phyloP scores from a whole-genome alignment of 2,888 invertebrate species.

The Chaetoderma sp. region DNA sequence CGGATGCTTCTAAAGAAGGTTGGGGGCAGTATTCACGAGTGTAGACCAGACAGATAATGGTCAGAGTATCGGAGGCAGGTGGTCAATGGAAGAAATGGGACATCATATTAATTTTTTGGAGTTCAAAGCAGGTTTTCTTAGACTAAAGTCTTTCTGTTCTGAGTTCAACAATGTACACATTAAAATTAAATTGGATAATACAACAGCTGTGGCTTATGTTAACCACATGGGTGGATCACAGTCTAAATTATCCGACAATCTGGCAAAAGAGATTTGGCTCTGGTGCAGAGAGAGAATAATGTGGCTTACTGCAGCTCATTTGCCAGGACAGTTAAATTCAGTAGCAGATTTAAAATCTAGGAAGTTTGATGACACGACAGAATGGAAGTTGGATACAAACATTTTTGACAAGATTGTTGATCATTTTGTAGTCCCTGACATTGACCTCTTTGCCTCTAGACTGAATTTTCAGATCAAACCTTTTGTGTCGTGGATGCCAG shows the following conservation, averaged over 20 bases:
- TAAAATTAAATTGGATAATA: constrained; percentile 1
- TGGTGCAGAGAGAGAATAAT: constrained; percentile 9
- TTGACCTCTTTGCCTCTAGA: constrained; percentile 36
- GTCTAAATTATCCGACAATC: background rate
- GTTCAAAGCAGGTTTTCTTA: background rate
- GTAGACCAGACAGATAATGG: too few species aligned
- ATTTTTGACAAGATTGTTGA: too few species aligned
- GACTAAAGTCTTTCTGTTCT: background rate
- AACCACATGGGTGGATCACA: constrained; percentile 10
- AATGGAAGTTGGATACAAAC: constrained; percentile 11
- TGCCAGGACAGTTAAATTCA: constrained; percentile 6
- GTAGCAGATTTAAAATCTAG: constrained; percentile 9
- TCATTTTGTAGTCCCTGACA: background rate
- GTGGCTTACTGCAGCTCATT: background rate
- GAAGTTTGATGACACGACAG: background rate
- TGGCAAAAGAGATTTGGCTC: constrained; percentile 5
- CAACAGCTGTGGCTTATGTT: background rate
- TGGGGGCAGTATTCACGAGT: too few species aligned
- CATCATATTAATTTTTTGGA: background rate
- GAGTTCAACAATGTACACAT: background rate
- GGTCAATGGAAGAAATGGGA: too few species aligned
- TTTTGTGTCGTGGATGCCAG: constrained; percentile 18
- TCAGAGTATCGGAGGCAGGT: too few species aligned
- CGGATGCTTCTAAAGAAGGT: background rate
- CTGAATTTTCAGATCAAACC: constrained; percentile 10